These are phyloP conservation scores for Sminthurides aquaticus DNA, from an alignment of 2,888 invertebrate genomes.

Conservation along the genomic window DNA sequence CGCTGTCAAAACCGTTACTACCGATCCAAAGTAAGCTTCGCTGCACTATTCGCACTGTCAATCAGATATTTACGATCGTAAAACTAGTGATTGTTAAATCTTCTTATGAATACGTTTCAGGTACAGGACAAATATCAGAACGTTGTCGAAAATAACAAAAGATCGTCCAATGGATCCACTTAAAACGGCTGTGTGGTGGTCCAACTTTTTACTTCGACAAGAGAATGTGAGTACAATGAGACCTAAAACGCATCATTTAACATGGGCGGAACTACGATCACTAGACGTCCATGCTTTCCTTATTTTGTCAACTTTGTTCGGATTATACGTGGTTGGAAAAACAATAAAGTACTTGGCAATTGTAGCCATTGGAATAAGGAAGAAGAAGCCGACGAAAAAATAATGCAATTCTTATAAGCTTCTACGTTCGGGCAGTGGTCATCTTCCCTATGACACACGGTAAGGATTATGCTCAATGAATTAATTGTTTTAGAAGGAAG, in stretches of 20 bases:
- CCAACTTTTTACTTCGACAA: slow-evolving; percentile 29
- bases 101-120: too few species aligned
- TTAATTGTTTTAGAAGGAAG: too few species aligned
- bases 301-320: background rate
- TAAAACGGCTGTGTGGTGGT: slow-evolving; percentile 27
- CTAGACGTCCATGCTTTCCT: slow-evolving; percentile 21
- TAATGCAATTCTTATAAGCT: too few species aligned
- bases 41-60: too few species aligned
- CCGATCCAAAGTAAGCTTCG: too few species aligned
- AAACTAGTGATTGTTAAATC: too few species aligned
- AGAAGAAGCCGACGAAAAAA: too few species aligned
- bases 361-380: background rate
- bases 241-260: slow-evolving; percentile 14
- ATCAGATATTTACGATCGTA: too few species aligned
- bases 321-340: background rate
- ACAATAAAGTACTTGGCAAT: background rate
- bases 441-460: too few species aligned
- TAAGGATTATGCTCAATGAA: too few species aligned
- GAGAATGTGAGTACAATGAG: slow-evolving; percentile 17
- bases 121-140: slow-evolving; percentile 22
- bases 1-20: slow-evolving; percentile 19
- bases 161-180: slow-evolving; percentile 27
- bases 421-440: too few species aligned
- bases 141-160: slow-evolving; percentile 21
- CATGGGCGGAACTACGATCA: slow-evolving; percentile 24